A percentile compares a stretch with the other conserved stretches of the same genome.
phyloP scores from a whole-genome alignment of 2,797 vertebrate genomes.

The Cynopterus sphinx region DNA sequence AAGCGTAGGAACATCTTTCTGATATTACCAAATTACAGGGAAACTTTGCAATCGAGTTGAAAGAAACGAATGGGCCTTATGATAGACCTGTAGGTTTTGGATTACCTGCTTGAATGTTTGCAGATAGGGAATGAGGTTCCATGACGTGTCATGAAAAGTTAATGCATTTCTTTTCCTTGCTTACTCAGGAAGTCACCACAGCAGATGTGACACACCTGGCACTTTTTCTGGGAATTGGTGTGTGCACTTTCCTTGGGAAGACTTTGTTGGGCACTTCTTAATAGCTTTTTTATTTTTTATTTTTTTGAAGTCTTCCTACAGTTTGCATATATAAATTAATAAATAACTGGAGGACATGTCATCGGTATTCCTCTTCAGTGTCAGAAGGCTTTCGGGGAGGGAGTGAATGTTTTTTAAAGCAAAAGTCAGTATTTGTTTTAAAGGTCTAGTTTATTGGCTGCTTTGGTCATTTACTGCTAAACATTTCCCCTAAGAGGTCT shows the following conservation, averaged over 20 bases:
- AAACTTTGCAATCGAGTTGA: neutral
- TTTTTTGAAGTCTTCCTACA: neutral
- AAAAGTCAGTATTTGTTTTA: constrained; percentile 2
- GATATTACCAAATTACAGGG: neutral
- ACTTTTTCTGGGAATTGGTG: constrained; percentile 35
- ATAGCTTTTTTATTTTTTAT: neutral
- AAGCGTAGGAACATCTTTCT: neutral
- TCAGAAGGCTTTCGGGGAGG: neutral
- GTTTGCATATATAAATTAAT: neutral
- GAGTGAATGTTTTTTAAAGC: neutral
- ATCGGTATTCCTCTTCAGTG: neutral
- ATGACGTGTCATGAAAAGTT: constrained; percentile 81
- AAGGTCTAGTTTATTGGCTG: constrained; percentile 52
- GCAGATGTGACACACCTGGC: constrained; percentile 66
- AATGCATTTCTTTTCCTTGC: constrained; percentile 77
- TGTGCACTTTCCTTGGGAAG: constrained; percentile 39
- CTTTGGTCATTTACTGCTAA: constrained; percentile 54
- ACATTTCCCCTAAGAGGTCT: constrained; percentile 66
- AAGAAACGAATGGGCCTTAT: constrained; percentile 22
- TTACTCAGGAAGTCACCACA: constrained; percentile 61
- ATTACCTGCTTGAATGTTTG: constrained; percentile 66
- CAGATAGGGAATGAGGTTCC: constrained; percentile 75
- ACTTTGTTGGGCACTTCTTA: neutral
- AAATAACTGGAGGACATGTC: neutral
- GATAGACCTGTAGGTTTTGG: constrained; percentile 63